Base-by-base conservation (phyloP, 2,797 vertebrate genomes). In the Lagorchestes hirsutus region DNA sequence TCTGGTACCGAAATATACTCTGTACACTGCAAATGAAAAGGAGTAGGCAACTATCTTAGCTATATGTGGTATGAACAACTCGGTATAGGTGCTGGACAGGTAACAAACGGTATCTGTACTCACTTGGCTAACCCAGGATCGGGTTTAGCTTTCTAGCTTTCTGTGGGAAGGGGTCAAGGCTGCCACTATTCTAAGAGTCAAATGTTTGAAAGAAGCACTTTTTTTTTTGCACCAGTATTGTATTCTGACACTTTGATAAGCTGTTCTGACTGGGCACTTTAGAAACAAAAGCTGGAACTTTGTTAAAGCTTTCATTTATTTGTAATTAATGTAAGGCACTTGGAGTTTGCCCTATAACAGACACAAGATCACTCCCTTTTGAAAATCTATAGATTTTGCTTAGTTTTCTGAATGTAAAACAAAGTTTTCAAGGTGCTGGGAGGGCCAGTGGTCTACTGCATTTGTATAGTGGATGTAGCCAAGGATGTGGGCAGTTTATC, bases 1-100 rank as follows among this genome's bases (percentile, higher is more conserved):
- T 93, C 59, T 90, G n/a, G 31, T 24, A 27, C 91, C 87, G 95
- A 93, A 94, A 16, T 97, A 91, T 96, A 74, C 54, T 92, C 74
- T 27, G 24, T 27, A 87, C 74, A 50, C 74, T 50, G 40, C 18
- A 50, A 50, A 46, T 46, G 40, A 87, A 87, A 87, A 87, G 74
- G 22, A 50, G 22, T 24, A 87, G 40, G 40, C 74, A 50, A 9
- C 40, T 50, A 87, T 9, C 74, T 27, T 46, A 87, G 24, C 74
- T 82, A 24, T 82, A 40, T 50, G 40, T 46, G 27, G 74, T 27
- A 11, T 87, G 40, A 87, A 87, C 50, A 50, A 87, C 74, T 87
- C 0, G 3, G 2, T 87, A 87, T 50, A 87, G 8, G 40, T 87
- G 3, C 24, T 87, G 9, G 40, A 50, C 74, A 87, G 40, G 74